These are phyloP conservation scores for Ormyrus labotus DNA, from an alignment of 2,888 invertebrate genomes.

Conservation along the genomic window DNA sequence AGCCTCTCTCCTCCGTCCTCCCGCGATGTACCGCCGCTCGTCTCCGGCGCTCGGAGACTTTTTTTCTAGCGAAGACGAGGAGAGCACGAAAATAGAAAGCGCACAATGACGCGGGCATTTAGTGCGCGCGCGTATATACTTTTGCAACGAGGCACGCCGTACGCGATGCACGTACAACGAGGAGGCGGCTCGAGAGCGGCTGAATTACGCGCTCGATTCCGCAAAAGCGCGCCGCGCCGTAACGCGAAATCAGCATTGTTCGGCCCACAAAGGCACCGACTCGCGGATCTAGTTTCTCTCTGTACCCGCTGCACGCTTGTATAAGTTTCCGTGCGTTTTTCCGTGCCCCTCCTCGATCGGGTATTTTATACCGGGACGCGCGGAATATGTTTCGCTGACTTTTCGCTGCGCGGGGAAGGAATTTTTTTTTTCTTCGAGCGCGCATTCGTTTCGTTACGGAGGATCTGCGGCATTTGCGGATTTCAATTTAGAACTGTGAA, in stretches of 20 bases:
- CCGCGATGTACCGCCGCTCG: not conserved
- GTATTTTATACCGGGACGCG: too few species aligned
- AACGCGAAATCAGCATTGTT: conserved; percentile 9
- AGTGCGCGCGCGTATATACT: not conserved
- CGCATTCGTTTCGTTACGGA: too few species aligned
- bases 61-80: not conserved
- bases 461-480: too few species aligned
- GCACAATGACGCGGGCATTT: conserved; percentile 26
- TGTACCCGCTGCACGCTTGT: too few species aligned
- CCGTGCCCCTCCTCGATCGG: too few species aligned
- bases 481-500: too few species aligned
- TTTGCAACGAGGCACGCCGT: not conserved
- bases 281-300: too few species aligned
- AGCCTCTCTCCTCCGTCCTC: not conserved
- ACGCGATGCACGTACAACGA: conserved; percentile 6
- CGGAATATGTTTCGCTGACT: too few species aligned
- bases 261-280: not conserved
- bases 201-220: conserved; percentile 39
- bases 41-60: not conserved
- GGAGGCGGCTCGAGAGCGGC: conserved; percentile 10
- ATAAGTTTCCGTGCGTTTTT: too few species aligned
- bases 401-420: too few species aligned
- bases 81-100: conserved; percentile 8
- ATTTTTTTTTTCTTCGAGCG: too few species aligned
- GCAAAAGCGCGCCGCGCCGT: conserved; percentile 1